These are phyloP conservation scores for Phoeniculus purpureus DNA, from an alignment of 2,797 vertebrate genomes.

Conservation along the genomic window DNA sequence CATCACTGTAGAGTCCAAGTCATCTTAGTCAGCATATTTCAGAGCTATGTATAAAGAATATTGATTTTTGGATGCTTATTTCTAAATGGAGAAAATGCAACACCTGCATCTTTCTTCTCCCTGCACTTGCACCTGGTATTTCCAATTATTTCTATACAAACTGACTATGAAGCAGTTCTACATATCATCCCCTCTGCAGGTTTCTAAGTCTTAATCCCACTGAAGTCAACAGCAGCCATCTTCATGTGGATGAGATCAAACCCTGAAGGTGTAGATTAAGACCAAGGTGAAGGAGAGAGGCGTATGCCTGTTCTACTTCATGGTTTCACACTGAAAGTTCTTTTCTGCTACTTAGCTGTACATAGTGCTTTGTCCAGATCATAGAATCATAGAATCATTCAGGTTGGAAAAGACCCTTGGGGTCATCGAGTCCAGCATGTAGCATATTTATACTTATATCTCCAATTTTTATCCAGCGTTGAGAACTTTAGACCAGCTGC, in stretches of 20 bases:
- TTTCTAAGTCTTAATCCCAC: not conserved
- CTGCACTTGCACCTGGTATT: conserved; percentile 37
- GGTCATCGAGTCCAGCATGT: too few relatives aligned
- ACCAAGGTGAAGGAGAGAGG: not conserved
- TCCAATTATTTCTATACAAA: not conserved
- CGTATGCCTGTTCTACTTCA: not conserved
- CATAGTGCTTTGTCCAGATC: not conserved
- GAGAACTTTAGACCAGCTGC: not conserved
- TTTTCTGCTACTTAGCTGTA: not conserved
- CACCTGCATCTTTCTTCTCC: conserved; percentile 43
- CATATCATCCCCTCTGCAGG: not conserved
- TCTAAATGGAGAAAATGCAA: conserved; percentile 45
- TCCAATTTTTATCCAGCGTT: not conserved
- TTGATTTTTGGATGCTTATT: conserved; percentile 50
- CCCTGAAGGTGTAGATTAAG: not conserved
- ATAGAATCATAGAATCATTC: too few relatives aligned
- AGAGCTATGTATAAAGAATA: conserved; percentile 51
- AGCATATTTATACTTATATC: not conserved
- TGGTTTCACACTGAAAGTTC: not conserved
- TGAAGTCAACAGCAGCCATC: not conserved
- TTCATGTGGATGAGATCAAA: not conserved
- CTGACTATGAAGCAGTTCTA: not conserved
- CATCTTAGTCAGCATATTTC: conserved; percentile 63
- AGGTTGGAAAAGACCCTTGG: too few relatives aligned
- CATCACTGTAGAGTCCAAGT: conserved; percentile 25